Evolutionary conservation across 1,140 invertebrate genomes (phyloP), one percentile per base, ranked within the genome.

Genomic region (Nomia melanderi): DNA sequence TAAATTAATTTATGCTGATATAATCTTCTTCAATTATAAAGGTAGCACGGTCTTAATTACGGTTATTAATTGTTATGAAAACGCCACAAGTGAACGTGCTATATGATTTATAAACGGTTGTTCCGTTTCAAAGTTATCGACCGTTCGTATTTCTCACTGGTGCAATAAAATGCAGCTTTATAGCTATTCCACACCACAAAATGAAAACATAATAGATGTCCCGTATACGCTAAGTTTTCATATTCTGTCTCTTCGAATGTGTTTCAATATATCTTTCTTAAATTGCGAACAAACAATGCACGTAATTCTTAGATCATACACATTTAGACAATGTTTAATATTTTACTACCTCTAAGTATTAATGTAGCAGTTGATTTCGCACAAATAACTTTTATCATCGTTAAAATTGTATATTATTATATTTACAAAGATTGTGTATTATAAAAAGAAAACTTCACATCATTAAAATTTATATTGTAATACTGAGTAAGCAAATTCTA

Each of bases 101-200:
- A 59, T 47, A 69, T 39, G 14, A 59, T 36, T 59, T 31, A 57
- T 59, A 57, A 57, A 44, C 50, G 31, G 29, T 56, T 66, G 39
- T 56, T 7, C 27, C 53, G 12, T 64, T 47, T 75, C n/a, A 67
- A 56, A 56, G 53, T 66, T 74, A 74, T 66, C 53, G 50, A 17
- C 23, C 8, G 17, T 65, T 74, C 65, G 33, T 39, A 39, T 36
- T 65, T 56, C 64, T 65, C 60, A 3, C 0, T 3, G 71, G 8
- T 12, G 12, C 62, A 47, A 39, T 66, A 66, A 75, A 75, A 57
- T 36, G n/a, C 72, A 33, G 27, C 39, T 56, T 20, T 54, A 4
- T 72, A 50, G 27, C 44, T 33, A 11, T 39, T 23, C 41, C 25
- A 1, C 25, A 1, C 12, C n/a, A 7, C 12, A 8, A 17, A 29